Conservation (phyloP, 2,113 vertebrate species). For the Atrichornis clamosus region DNA sequence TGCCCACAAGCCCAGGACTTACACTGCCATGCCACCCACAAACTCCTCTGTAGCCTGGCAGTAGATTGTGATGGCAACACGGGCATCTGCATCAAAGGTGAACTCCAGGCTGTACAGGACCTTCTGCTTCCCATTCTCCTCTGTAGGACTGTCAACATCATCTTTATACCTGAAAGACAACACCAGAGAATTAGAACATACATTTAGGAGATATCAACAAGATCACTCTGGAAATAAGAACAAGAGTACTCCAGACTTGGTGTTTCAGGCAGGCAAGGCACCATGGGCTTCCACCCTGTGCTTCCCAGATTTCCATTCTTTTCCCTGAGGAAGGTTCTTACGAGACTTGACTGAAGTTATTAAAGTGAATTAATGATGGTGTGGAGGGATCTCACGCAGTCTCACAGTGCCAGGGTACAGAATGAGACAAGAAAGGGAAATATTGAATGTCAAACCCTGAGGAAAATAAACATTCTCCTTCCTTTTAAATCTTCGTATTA, state of each 20-base stretch:
- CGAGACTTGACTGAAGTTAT: not conserved
- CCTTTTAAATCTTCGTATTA: not conserved
- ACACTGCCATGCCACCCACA: conserved; percentile 92
- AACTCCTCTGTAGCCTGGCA: conserved; percentile 96
- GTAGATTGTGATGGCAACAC: conserved; percentile 94
- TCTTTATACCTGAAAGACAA: conserved; percentile 87
- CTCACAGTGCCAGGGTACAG: not conserved
- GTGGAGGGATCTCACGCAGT: not conserved
- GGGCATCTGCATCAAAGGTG: conserved; percentile 94
- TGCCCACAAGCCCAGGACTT: conserved; percentile 59
- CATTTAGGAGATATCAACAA: not conserved
- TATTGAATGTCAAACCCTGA: not conserved
- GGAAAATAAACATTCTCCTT: not conserved
- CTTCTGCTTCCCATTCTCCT: conserved; percentile 87
- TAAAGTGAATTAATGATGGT: rapidly evolving
- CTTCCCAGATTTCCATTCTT: not conserved
- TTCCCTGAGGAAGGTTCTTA: not conserved
- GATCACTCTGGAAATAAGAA: not conserved
- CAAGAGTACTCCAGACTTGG: not conserved
- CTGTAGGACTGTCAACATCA: conserved; percentile 82
- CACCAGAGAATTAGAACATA: not conserved
- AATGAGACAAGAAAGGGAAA: not conserved
- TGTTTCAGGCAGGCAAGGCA: not conserved
- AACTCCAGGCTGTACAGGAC: conserved; percentile 95
- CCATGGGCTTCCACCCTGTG: not conserved